These are phyloP conservation scores for Pelecanoides urinatrix DNA, from an alignment of 2,113 vertebrate species.

Conservation along the genomic window DNA sequence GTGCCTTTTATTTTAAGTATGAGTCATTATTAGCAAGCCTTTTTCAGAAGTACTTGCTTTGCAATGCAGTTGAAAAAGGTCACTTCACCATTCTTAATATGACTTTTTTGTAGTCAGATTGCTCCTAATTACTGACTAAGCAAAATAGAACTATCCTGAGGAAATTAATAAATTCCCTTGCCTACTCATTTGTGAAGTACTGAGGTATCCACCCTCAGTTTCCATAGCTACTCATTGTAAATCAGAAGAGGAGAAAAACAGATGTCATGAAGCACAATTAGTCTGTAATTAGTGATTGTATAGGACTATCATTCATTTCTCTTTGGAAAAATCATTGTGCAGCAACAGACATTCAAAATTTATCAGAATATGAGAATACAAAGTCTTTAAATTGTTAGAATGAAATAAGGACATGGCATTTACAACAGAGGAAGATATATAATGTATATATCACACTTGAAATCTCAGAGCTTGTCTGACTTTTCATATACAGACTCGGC, in stretches of 20 bases:
- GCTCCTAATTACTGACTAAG: slow-evolving; percentile 50
- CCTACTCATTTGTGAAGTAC: neutral
- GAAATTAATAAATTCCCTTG: slow-evolving; percentile 5
- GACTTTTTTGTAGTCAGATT: neutral
- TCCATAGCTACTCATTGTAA: slow-evolving; percentile 48
- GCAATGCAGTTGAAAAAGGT: neutral
- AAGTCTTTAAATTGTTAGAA: neutral
- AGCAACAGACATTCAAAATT: neutral
- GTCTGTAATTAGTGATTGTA: neutral
- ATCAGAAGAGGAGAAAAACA: slow-evolving; percentile 45
- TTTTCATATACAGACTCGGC: neutral
- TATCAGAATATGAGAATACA: neutral
- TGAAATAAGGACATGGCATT: neutral
- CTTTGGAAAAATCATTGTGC: slow-evolving; percentile 12
- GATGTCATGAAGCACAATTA: slow-evolving; percentile 33
- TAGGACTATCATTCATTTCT: neutral
- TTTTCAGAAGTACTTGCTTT: neutral
- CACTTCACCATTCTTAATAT: neutral
- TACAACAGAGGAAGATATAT: neutral
- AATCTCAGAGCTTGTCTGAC: neutral
- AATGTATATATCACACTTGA: neutral
- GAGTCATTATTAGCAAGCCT: neutral
- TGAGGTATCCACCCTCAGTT: slow-evolving; percentile 1
- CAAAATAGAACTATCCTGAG: slow-evolving; percentile 7
- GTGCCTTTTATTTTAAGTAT: neutral